A percentile compares a stretch with the other conserved stretches of the same genome.
These are phyloP conservation scores for Phodopus roborovskii DNA, from an alignment of 2,113 vertebrate genomes.

Conservation along the genomic window DNA sequence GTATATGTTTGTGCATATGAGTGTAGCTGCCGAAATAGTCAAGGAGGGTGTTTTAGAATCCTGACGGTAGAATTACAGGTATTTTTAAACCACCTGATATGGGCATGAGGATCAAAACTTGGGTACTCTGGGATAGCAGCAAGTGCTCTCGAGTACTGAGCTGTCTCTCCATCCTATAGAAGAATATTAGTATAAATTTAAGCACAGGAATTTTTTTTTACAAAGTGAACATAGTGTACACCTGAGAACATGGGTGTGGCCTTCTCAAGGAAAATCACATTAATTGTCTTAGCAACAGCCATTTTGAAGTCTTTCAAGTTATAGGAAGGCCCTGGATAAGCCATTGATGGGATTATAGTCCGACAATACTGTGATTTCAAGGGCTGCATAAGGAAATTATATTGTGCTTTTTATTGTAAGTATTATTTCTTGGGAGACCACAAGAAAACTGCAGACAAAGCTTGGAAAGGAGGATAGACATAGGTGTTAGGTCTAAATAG, in stretches of 20 bases:
- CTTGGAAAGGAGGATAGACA: rapidly evolving
- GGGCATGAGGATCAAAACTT: background rate
- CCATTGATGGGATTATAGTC: background rate
- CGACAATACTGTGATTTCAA: background rate
- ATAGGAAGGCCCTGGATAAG: background rate
- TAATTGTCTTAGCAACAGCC: background rate
- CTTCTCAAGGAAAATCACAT: background rate
- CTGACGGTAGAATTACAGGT: background rate
- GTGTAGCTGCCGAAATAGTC: rapidly evolving
- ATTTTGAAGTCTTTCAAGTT: background rate
- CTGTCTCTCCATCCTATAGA: background rate
- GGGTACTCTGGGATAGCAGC: background rate
- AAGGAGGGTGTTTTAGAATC: background rate
- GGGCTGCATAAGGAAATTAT: background rate
- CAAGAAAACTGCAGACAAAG: background rate
- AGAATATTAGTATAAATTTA: background rate
- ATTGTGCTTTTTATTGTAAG: background rate
- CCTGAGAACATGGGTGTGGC: background rate
- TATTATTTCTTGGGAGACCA: background rate
- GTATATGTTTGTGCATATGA: background rate
- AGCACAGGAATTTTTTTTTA: background rate
- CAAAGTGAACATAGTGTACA: too few relatives aligned
- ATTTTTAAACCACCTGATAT: background rate
- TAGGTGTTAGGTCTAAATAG: background rate
- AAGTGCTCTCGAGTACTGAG: background rate